phyloP scores from a whole-genome alignment of 2,888 invertebrate genomes.

The Trichogramma evanescens region DNA sequence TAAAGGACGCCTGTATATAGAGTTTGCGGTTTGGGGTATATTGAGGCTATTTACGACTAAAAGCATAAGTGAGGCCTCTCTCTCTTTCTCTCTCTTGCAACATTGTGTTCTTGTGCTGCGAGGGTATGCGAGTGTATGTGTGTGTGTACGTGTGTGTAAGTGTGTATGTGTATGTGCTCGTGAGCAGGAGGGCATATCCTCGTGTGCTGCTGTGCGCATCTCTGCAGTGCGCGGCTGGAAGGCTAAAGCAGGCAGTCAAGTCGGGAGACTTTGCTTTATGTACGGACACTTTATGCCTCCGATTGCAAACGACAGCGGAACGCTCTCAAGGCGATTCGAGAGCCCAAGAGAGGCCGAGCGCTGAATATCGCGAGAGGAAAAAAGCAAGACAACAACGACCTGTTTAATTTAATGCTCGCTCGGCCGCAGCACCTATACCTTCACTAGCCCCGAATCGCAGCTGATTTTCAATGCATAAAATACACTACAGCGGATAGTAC shows the following conservation, averaged over 20 bases:
- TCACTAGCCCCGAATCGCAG: not conserved
- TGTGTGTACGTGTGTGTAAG: no score
- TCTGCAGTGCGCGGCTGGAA: not conserved
- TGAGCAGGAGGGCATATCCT: no score
- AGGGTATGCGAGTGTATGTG: no score
- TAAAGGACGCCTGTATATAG: no score
- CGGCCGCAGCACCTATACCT: constrained; percentile 17
- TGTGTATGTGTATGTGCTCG: no score
- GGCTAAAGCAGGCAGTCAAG: not conserved
- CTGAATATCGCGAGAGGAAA: not conserved
- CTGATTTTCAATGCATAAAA: not conserved
- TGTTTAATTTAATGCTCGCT: constrained; percentile 42
- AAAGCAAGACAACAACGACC: constrained; percentile 33
- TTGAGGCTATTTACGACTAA: no score
- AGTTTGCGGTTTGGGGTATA: no score
- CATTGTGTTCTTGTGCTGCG: no score
- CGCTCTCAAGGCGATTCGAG: constrained; percentile 42
- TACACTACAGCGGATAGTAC: not conserved
- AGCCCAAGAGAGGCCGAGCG: not conserved
- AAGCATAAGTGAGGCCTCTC: no score
- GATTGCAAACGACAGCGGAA: constrained; percentile 48
- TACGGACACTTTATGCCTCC: constrained; percentile 44
- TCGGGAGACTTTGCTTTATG: constrained; percentile 15
- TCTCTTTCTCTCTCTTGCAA: no score
- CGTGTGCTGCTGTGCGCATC: not conserved